Evolutionary conservation across 2,113 vertebrate genomes (phyloP).

Genomic region (Microtus ochrogaster): DNA sequence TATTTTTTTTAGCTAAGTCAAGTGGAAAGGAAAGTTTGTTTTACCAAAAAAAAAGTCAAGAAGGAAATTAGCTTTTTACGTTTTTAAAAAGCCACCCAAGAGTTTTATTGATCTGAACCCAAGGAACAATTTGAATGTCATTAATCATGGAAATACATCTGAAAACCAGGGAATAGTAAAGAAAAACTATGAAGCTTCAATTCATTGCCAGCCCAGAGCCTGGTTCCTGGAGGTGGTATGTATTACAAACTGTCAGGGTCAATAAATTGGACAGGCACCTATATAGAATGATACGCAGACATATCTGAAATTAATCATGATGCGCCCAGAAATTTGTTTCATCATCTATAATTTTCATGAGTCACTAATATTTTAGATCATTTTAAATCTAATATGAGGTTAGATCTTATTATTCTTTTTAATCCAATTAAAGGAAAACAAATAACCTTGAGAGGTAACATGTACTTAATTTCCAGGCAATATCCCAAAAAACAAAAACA

Average conservation of each 20-base stretch:
- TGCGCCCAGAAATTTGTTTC: neutral
- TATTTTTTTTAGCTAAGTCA: slow-evolving; percentile 63
- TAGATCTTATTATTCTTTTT: neutral
- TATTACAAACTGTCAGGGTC: neutral
- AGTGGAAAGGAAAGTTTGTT: slow-evolving; percentile 56
- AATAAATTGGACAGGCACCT: neutral
- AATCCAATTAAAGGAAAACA: neutral
- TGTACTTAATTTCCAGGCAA: neutral
- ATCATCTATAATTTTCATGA: neutral
- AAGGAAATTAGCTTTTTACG: slow-evolving; percentile 8
- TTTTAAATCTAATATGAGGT: neutral
- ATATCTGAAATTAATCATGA: neutral
- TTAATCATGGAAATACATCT: neutral
- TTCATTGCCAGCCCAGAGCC: neutral
- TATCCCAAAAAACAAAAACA: neutral
- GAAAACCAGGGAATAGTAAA: neutral
- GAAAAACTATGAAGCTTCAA: neutral
- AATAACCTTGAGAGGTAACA: slow-evolving; percentile 15
- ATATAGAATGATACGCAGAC: neutral
- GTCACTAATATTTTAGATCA: neutral
- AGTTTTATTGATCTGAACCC: slow-evolving; percentile 41
- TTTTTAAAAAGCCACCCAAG: neutral
- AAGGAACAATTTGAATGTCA: neutral
- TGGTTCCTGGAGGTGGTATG: neutral
- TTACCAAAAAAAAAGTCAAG: neutral